phyloP scores from a whole-genome alignment of 2,888 invertebrate genomes.

The Oscheius sp. region DNA sequence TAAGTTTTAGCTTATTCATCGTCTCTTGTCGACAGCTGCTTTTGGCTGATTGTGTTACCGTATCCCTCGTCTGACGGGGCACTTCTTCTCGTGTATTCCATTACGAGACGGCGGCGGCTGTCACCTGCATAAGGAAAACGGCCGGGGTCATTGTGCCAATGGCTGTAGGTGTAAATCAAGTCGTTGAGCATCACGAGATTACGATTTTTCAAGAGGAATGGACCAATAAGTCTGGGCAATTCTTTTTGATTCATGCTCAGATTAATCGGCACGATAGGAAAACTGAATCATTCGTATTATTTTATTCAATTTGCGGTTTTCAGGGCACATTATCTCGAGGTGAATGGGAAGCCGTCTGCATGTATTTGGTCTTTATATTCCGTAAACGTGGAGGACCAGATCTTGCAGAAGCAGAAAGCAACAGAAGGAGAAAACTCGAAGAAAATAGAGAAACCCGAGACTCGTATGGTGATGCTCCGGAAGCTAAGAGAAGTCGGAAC shows the following conservation, averaged over 20 bases:
- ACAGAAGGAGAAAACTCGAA: conserved; percentile 4
- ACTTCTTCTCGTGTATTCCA: conserved; percentile 28
- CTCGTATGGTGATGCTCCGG: background rate
- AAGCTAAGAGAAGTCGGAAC: background rate
- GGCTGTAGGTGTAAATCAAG: background rate
- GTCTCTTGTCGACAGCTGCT: conserved; percentile 19
- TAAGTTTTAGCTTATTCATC: conserved; percentile 17
- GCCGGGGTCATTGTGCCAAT: background rate
- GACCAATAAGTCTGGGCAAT: too few species aligned
- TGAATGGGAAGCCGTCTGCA: conserved; percentile 69
- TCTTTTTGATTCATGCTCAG: too few species aligned
- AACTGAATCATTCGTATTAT: too few species aligned
- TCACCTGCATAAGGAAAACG: conserved; percentile 5
- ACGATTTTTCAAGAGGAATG: too few species aligned
- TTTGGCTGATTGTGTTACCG: conserved; percentile 21
- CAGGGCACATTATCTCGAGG: conserved; percentile 67
- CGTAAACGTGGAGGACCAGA: conserved; percentile 19
- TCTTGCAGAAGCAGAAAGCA: background rate
- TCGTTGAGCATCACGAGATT: too few species aligned
- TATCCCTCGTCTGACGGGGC: conserved; percentile 5
- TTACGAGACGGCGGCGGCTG: conserved; percentile 22
- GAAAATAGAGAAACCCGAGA: too few species aligned
- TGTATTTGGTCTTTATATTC: conserved; percentile 69
- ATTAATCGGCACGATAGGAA: too few species aligned
- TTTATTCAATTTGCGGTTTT: too few species aligned